Evolutionary conservation across 1,140 invertebrate genomes (phyloP), one percentile per base, ranked within the genome.

Genomic region (Acarapis woodi): DNA sequence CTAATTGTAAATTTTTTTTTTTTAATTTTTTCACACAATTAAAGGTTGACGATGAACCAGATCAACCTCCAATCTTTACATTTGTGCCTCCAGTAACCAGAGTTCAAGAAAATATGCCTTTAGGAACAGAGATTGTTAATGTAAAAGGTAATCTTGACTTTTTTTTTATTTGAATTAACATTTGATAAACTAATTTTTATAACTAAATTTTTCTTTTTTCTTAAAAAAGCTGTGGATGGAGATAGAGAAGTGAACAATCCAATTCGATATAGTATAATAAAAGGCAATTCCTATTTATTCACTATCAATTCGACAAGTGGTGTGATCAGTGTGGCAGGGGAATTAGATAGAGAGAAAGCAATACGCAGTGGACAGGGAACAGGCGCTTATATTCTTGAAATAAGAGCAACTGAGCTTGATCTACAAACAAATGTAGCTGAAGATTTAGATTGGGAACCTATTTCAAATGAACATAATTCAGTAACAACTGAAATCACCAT

Each of bases 241-340:
- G 80, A 88, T 56, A 65, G 77, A 44, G 80, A 77, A 0, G 67
- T 87, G 38, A 83, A 87, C 54, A 85, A 87, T 51, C 63, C 63
- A 28, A 78, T 88, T 29, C 64, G 64, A 1, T 87, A 87, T 53
- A 66, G 69, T 21, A 67, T 87, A 35, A 67, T 71, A 26, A 64
- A 68, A 30, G 73, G 46, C 24, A 37, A 36, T 8, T 40, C 40
- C 39, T 59, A 45, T 42, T 40, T 67, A 6, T 70, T 71, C 50
- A 70, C 71, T 44, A 77, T 88, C 44, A 73, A 87, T 48, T 61
- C 64, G 4, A 67, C 64, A 23, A 71, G 74, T 1, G 82, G 82
- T 0, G 55, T 71, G 38, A 66, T 88, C 1, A 73, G 68, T 43
- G 80, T 78, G 0, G 59, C 68, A 30, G 66, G 64, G 34, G 55